Percentiles rank a stretch among this genome's conserved stretches.
Evolutionary conservation across 1,140 invertebrate genomes (phyloP).

Genomic region (Drosophila kikkawai): DNA sequence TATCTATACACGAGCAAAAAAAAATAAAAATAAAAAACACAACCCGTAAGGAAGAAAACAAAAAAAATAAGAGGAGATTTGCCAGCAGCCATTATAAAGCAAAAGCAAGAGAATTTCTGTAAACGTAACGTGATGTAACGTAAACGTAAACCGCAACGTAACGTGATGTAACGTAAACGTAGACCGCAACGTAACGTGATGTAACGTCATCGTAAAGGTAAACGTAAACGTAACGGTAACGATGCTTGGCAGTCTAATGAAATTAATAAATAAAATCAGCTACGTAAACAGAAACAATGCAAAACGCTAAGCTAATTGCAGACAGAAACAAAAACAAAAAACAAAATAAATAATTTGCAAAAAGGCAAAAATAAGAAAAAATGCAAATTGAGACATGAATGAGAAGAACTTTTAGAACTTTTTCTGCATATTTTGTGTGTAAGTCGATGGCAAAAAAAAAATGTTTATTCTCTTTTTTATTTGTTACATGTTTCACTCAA

Average conservation of each 20-base stretch:
- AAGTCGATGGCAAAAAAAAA: constrained; percentile 46
- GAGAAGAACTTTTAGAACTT: constrained; percentile 62
- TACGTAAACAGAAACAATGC: constrained; percentile 50
- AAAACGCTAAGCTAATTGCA: constrained; percentile 55
- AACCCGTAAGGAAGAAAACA: constrained; percentile 34
- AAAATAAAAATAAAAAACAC: constrained; percentile 47
- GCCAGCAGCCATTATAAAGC: constrained; percentile 11
- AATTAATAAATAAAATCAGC: constrained; percentile 45
- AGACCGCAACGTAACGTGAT: constrained; percentile 12
- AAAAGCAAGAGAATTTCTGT: not conserved
- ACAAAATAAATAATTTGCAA: constrained; percentile 9
- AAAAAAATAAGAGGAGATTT: constrained; percentile 5
- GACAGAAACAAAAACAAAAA: constrained; percentile 16
- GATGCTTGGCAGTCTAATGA: constrained; percentile 44
- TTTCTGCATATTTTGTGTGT: constrained; percentile 65
- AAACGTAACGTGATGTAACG: constrained; percentile 9
- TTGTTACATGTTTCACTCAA: constrained; percentile 54
- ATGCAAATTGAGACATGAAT: not conserved
- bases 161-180: constrained; percentile 16
- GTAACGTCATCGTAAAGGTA: constrained; percentile 19
- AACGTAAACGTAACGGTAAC: too few species aligned
- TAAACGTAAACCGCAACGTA: constrained; percentile 19
- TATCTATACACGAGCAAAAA: constrained; percentile 74
- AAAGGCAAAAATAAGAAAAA: constrained; percentile 10
- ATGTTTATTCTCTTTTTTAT: constrained; percentile 55